Evolutionary conservation across 2,888 invertebrate species (phyloP).

Genomic region (Bombylius major): DNA sequence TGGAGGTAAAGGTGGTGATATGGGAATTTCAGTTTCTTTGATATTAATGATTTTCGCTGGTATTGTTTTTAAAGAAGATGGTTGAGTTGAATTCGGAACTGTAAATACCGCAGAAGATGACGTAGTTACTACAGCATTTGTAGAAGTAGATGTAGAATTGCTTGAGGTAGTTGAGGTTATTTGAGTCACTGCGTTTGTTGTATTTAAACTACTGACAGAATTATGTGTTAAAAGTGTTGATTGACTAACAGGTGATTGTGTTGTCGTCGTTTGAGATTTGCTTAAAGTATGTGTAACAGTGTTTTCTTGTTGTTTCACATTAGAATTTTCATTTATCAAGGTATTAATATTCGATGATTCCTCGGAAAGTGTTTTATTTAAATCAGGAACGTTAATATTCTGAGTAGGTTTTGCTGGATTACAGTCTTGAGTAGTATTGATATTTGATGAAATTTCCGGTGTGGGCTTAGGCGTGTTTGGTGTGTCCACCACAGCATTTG

Average conservation of each 20-base stretch:
- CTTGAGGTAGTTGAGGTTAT: not conserved
- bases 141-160: not conserved
- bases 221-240: not conserved
- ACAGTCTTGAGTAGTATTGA: not conserved
- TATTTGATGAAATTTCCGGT: not conserved
- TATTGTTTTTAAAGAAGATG: slow-evolving; percentile 3
- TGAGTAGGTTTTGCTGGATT: not conserved
- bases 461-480: not conserved
- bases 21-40: slow-evolving; percentile 24
- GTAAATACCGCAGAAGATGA: not conserved
- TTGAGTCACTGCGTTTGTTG: slow-evolving; percentile 2
- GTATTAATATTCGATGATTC: slow-evolving; percentile 24
- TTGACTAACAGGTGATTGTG: not conserved
- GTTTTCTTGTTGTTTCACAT: slow-evolving; percentile 1
- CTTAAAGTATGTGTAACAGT: not conserved
- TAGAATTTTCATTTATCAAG: slow-evolving; percentile 14
- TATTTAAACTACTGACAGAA: not conserved
- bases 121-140: not conserved
- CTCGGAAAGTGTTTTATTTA: slow-evolving; percentile 23
- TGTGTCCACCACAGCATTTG: too few species aligned
- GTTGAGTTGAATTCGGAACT: not conserved
- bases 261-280: not conserved
- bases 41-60: slow-evolving; percentile 18
- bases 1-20: slow-evolving; percentile 32
- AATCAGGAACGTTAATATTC: slow-evolving; percentile 16